Conservation (phyloP, 2,888 invertebrate genomes). For the Maniola hyperantus region DNA sequence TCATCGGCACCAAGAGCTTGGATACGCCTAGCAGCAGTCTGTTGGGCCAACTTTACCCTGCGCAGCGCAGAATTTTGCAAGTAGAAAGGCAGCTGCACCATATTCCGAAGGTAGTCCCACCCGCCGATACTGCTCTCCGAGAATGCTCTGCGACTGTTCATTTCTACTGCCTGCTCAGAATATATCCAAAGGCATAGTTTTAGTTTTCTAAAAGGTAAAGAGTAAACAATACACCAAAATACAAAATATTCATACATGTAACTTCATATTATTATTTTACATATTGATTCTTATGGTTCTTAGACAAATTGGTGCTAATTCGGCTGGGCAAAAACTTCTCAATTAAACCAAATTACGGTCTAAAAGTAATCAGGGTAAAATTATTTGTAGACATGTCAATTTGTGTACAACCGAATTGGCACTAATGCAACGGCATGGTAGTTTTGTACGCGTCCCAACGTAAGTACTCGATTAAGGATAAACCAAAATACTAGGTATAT, state of each 20-base stretch:
- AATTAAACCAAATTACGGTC: too few species aligned
- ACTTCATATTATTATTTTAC: too few species aligned
- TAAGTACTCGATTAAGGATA: not conserved
- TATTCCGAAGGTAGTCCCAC: conserved; percentile 96
- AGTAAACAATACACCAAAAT: not conserved
- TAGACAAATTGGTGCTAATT: not conserved
- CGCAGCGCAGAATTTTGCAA: conserved; percentile 97
- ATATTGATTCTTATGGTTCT: too few species aligned
- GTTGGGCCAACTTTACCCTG: conserved; percentile 93
- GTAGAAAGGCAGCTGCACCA: conserved; percentile 99
- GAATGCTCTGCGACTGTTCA: conserved; percentile 92
- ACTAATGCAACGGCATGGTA: not conserved
- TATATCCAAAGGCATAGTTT: not conserved
- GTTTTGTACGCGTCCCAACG: not conserved
- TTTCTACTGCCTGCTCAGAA: conserved; percentile 89
- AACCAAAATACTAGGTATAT: conserved; percentile 13
- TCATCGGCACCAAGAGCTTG: conserved; percentile 81
- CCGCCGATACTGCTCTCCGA: conserved; percentile 97
- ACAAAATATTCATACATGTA: not conserved
- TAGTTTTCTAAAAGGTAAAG: not conserved
- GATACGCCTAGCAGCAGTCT: conserved; percentile 84
- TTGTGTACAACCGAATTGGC: too few species aligned
- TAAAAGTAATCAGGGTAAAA: too few species aligned
- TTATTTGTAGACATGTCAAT: too few species aligned
- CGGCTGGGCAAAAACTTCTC: too few species aligned